A percentile compares a stretch with the other conserved stretches of the same genome.
phyloP scores from a whole-genome alignment of 2,797 vertebrate species.

The Bryconaethiops microstoma region DNA sequence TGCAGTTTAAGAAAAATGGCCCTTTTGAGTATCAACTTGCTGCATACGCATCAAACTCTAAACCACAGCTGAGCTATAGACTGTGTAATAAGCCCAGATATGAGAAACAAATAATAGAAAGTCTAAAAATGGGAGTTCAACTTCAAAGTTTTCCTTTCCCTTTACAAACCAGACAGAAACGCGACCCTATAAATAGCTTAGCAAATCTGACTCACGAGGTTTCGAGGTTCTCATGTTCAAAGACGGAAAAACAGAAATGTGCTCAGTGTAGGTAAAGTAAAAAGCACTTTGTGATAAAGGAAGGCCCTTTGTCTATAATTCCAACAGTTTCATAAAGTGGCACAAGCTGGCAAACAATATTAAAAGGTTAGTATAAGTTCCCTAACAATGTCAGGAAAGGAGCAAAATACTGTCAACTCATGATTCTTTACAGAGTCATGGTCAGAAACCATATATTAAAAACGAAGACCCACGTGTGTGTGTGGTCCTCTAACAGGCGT shows the following conservation, averaged over 20 bases:
- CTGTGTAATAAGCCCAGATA: background rate
- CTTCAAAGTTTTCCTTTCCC: background rate
- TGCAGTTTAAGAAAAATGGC: background rate
- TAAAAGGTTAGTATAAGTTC: conserved; percentile 45
- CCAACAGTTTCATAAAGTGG: conserved; percentile 27
- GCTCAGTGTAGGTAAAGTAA: conserved; percentile 18
- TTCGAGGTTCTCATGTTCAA: background rate
- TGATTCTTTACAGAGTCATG: conserved; percentile 10
- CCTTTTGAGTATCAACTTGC: background rate
- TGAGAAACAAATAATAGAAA: background rate
- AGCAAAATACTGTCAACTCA: conserved; percentile 6
- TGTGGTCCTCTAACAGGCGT: background rate
- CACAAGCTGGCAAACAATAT: conserved; percentile 30
- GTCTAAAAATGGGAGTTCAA: background rate
- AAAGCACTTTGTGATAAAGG: conserved; percentile 54
- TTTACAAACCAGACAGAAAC: conserved; percentile 14
- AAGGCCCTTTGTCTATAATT: conserved; percentile 20
- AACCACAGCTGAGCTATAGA: background rate
- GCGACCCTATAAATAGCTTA: background rate
- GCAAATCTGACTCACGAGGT: conserved; percentile 16
- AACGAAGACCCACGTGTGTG: background rate
- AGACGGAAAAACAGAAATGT: background rate
- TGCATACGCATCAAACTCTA: background rate
- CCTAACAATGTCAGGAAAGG: conserved; percentile 16
- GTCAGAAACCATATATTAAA: conserved; percentile 31